Conservation (phyloP, 30 jellyfish, hydroid and myxozoan species). For the Haliclystus octoradiatus region DNA sequence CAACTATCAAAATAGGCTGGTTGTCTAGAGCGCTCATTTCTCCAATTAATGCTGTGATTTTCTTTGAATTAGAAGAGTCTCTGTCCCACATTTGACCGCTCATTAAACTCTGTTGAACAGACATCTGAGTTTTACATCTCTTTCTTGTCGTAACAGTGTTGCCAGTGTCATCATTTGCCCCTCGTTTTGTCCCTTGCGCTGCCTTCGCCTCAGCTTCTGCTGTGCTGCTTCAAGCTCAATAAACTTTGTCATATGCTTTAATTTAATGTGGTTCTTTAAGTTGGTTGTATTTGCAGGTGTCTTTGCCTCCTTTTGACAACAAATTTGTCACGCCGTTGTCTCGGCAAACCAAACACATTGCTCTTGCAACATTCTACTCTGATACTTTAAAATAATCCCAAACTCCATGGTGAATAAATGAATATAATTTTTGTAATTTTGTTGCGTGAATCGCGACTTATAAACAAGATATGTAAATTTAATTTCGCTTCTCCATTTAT, state of each 20-base stretch:
- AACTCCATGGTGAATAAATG: no score
- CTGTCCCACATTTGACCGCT: slow-evolving; percentile 32
- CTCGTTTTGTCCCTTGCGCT: no score
- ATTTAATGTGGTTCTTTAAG: background rate
- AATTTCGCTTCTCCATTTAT: no score
- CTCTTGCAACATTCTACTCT: background rate
- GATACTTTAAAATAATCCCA: background rate
- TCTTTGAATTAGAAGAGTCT: slow-evolving; percentile 9
- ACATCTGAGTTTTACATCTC: background rate
- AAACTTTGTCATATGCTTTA: background rate
- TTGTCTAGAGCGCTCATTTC: slow-evolving; percentile 44
- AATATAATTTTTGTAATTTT: no score
- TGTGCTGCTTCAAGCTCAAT: no score
- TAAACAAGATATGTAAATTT: no score
- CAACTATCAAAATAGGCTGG: slow-evolving; percentile 40
- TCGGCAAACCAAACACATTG: background rate
- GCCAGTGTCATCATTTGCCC: background rate
- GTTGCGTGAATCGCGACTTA: no score
- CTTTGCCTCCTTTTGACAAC: background rate
- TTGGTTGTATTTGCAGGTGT: background rate
- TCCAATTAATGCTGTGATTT: slow-evolving; percentile 14
- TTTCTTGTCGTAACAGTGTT: background rate
- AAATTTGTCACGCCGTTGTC: background rate
- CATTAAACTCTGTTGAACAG: slow-evolving; percentile 12
- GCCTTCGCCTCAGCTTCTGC: no score